Base-by-base conservation (phyloP, 2,113 vertebrate species). In the Campylorhamphus procurvoides region DNA sequence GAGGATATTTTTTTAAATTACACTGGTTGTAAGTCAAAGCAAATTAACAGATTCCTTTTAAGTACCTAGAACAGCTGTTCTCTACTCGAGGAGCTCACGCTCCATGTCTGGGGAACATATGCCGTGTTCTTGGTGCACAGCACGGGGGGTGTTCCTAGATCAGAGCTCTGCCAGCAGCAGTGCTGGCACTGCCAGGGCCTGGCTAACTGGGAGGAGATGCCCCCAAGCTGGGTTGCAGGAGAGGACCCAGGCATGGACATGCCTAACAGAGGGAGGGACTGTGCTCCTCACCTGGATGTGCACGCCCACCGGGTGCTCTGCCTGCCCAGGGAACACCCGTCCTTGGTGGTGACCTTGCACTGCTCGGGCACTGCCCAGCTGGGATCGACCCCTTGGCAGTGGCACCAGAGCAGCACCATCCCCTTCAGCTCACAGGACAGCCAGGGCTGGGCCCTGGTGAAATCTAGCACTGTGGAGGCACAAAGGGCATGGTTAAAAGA, bases 351-450 rank as follows among this genome's bases (percentile, higher is more conserved):
- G 18, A 98, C 94, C 97, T 98, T 97, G 10, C 50, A 52, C 94
- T 97, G 98, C 75, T 98, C 96, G 0, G 98, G 98, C 29, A 98
- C 84, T 3, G 37, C 92, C 98, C 98, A 98, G 0, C 50, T 84
- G 1, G 98, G 98, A 19, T 96, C 42, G 0, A 73, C 11, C 25
- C 98, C 96, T 7, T 98, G 97, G 8, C 98, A 98, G 97, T 98
- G 98, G 92, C 96, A 98, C 98, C 98, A 98, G 22, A 98, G 68
- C 93, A 98, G 94, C 76, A 99, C 96, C 97, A 97, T 96, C 9
- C 96, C 83, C 0, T 97, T 98, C 29, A 97, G 82, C 96, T 99
- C 98, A 1, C 97, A 98, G 72, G 96, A 98, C 0, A 82, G 97
- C 98, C 99, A 99, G 16, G 96, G 75, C 47, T 79, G 95, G 31